Evolutionary conservation across 1,140 invertebrate genomes (phyloP).

Genomic region (Penaeus chinensis): DNA sequence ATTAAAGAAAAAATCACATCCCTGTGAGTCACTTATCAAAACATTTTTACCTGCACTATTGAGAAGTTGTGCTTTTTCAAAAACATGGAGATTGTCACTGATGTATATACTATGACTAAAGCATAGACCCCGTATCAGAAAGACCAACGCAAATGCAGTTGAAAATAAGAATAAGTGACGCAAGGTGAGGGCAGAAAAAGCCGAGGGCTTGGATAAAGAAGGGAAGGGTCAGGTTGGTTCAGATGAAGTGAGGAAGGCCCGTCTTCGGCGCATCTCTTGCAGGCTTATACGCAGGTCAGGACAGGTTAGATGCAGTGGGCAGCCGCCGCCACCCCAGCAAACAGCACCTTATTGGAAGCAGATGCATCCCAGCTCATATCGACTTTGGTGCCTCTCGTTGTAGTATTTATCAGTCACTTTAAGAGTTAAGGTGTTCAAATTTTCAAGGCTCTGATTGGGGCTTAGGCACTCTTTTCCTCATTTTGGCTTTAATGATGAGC

Average conservation of each 20-base stretch:
- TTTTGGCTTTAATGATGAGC: too few species aligned
- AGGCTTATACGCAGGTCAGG: slow-evolving; percentile 46
- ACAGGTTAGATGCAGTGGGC: slow-evolving; percentile 52
- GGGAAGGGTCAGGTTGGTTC: slow-evolving; percentile 53
- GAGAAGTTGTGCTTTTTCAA: too few species aligned
- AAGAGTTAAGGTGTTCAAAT: not conserved
- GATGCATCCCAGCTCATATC: slow-evolving; percentile 43
- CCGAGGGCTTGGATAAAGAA: not conserved
- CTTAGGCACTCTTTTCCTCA: not conserved
- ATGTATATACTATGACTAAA: too few species aligned
- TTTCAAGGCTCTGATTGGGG: slow-evolving; percentile 11
- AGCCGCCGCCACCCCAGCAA: slow-evolving; percentile 32
- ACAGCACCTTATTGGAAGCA: slow-evolving; percentile 43
- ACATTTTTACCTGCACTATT: too few species aligned
- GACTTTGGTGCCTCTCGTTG: not conserved
- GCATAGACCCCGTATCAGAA: too few species aligned
- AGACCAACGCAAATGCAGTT: too few species aligned
- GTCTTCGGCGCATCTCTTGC: slow-evolving; percentile 39
- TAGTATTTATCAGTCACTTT: too few species aligned
- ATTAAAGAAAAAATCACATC: too few species aligned
- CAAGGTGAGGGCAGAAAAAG: not conserved
- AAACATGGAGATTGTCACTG: too few species aligned
- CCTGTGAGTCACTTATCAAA: too few species aligned
- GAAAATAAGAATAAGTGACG: not conserved
- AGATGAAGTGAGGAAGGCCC: slow-evolving; percentile 50